Base-by-base conservation (phyloP, 2,113 vertebrate genomes). In the Felis chaus region DNA sequence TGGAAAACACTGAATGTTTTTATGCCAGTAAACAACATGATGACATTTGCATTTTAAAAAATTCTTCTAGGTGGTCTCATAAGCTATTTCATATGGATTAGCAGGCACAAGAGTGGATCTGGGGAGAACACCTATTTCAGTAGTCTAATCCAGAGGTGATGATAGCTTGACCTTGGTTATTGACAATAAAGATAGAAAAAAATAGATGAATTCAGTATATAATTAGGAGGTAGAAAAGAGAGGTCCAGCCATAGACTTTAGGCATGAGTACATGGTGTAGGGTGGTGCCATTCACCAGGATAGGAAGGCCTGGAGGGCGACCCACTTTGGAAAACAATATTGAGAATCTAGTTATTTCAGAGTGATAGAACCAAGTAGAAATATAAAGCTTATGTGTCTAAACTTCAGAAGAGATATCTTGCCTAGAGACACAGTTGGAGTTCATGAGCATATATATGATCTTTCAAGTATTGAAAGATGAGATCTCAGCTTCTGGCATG, bases 1-100 rank as follows among this genome's bases (percentile, higher is more conserved):
- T 90, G 69, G 55, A 88, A 81, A 88, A 84, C 25, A 90, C 74
- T 85, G 39, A 61, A 50, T 65, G 50, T 33, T 96, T 95, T 96
- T 50, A 87, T 76, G 12, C n/a, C 74, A 82, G 65, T n/a, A 95
- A 85, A 78, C 45, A 96, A 36, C 78, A 83, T 55, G n/a, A 76
- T 84, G 33, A 53, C 36, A 80, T 84, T 39, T 27, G 10, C 36
- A 39, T 84, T 93, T 94, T 25, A n/a, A 94, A 74, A 96, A 63
- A 69, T 36, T 39, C 1, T 39, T n/a, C 90, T n/a, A 29, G 11
- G 2, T 79, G 1, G n/a, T 95, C 18, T 81, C 11, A 81, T 48
- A 31, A 16, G 7, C 16, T 53, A 71, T 92, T 89, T 94, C n/a
- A 4, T 63, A 39, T 76, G 33, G 33, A 96, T 89, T 90, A 89